Percentiles rank a stretch among this genome's conserved stretches.
Evolutionary conservation across 2,113 vertebrate genomes (phyloP).

Genomic region (Hymenochirus boettgeri): DNA sequence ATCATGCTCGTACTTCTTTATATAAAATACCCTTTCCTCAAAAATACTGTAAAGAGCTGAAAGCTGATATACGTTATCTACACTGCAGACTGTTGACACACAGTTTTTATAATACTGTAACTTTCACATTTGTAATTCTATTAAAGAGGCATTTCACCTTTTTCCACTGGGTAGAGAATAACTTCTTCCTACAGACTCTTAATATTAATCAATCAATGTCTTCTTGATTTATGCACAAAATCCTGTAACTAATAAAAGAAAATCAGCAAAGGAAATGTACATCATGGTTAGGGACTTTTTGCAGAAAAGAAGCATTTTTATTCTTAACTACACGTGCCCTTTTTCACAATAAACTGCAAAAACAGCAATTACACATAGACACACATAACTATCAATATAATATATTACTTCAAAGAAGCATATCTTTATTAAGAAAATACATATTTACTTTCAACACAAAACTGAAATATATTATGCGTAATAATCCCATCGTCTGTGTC

Average conservation of each 20-base stretch:
- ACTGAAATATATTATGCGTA: too few relatives aligned
- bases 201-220: slow-evolving; percentile 30
- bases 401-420: neutral
- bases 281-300: slow-evolving; percentile 8
- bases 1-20: too few relatives aligned
- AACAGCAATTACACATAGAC: neutral
- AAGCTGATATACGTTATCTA: neutral
- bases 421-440: too few relatives aligned
- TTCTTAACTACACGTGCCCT: slow-evolving; percentile 5
- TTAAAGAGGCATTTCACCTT: slow-evolving; percentile 7
- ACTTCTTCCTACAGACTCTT: slow-evolving; percentile 10
- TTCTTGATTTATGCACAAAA: slow-evolving; percentile 28
- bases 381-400: neutral
- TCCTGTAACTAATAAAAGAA: slow-evolving; percentile 27
- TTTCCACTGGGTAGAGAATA: slow-evolving; percentile 12
- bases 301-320: slow-evolving; percentile 8
- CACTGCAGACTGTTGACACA: slow-evolving; percentile 18
- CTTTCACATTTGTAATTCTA: slow-evolving; percentile 24
- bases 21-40: too few relatives aligned
- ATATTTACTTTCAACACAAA: too few relatives aligned
- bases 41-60: too few relatives aligned
- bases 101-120: slow-evolving; percentile 5
- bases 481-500: too few relatives aligned
- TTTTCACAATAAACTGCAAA: neutral
- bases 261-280: neutral